Evolutionary conservation across 2,888 invertebrate genomes (phyloP), one percentile per base, ranked within the genome.

Genomic region (Drosophila longiperda): DNA sequence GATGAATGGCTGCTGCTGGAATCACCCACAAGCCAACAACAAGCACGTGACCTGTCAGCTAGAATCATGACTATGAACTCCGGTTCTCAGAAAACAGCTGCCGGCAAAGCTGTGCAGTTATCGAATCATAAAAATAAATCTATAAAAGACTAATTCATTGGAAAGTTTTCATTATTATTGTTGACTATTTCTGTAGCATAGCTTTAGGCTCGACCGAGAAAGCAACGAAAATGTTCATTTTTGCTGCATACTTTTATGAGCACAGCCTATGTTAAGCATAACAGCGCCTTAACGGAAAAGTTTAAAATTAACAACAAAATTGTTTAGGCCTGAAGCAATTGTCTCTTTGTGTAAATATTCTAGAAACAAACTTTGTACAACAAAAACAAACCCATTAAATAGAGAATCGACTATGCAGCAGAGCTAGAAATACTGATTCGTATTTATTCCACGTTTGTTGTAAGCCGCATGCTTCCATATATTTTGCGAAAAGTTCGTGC

Each of bases 1-100:
- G 87, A 87, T 82, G 80, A 87, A 84, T 84, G 82, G 52, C 71
- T 49, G 66, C 75, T 68, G 70, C 73, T 40, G 53, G 49, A 48
- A 42, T 40, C 60, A 55, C 54, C 58, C 66, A 45, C 61, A 9
- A 23, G 7, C 1, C 17, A 67, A n/a, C 42, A 57, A n/a, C 7
- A 34, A 26, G 76, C 73, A 73, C 80, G 80, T 77, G 77, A 63
- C 80, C 38, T 50, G 32, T 23, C 34, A 48, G 49, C 45, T 17
- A 57, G 20, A 42, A 66, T 64, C 63, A 63, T 73, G 61, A 61
- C 57, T 17, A 32, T 36, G 61, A 29, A 23, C 38, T 40, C 29
- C 6, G 29, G 55, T 42, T 23, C 29, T 12, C 20, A 50, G 26
- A 48, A 55, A 64, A 48, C 57, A 50, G 50, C 58, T 62, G 72